Evolutionary conservation across 2,888 invertebrate species (phyloP).

Genomic region (Colostygia pectinataria): DNA sequence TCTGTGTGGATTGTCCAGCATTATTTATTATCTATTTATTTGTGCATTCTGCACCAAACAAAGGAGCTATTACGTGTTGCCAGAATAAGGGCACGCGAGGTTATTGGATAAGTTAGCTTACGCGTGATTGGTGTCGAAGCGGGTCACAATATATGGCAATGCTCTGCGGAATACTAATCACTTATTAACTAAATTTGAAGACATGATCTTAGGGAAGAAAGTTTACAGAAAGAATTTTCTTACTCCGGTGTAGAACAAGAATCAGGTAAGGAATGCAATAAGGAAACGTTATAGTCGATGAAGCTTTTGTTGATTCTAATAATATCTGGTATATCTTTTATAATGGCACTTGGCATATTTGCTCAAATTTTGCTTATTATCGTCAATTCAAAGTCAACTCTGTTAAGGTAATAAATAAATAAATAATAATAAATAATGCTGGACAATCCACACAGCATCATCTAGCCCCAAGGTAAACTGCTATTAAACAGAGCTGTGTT

Average conservation of each 20-base stretch:
- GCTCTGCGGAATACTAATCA: slow-evolving; percentile 69
- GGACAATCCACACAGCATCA: too few species aligned
- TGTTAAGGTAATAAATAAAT: too few species aligned
- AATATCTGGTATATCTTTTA: too few species aligned
- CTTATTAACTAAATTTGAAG: slow-evolving; percentile 44
- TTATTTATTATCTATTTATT: too few species aligned
- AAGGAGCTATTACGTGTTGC: neutral
- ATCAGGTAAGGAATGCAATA: neutral
- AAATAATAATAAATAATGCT: too few species aligned
- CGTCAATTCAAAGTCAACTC: too few species aligned
- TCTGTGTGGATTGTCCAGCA: too few species aligned
- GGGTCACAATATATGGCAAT: slow-evolving; percentile 68
- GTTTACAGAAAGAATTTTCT: neutral
- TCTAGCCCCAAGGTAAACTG: too few species aligned
- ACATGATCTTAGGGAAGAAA: slow-evolving; percentile 17
- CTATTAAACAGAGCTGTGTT: too few species aligned
- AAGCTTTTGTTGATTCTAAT: neutral
- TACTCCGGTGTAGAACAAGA: neutral
- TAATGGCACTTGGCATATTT: too few species aligned
- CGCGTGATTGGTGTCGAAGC: slow-evolving; percentile 70
- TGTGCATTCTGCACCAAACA: neutral
- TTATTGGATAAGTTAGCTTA: slow-evolving; percentile 75
- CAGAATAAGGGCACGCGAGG: slow-evolving; percentile 48
- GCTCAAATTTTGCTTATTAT: too few species aligned
- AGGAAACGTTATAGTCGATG: neutral